Percentiles rank a stretch among this genome's conserved stretches.
These are phyloP conservation scores for Ispidina lecontei DNA, from an alignment of 2,797 vertebrate species.

Conservation along the genomic window DNA sequence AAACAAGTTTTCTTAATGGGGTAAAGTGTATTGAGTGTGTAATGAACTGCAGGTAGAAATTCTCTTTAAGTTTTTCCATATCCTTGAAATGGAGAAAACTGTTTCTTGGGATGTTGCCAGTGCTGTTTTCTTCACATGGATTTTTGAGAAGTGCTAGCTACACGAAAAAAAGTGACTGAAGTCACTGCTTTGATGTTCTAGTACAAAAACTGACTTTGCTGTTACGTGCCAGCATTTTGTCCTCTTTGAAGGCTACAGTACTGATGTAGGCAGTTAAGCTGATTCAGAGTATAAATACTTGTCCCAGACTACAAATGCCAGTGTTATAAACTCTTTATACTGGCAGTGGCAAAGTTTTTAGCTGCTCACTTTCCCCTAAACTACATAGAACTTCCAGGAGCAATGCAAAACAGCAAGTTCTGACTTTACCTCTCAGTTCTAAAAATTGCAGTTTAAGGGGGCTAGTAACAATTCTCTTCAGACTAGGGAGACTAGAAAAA, in stretches of 20 bases:
- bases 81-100: not conserved
- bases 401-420: not conserved
- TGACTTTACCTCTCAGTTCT: not conserved
- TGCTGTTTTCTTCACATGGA: not conserved
- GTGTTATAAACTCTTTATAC: not conserved
- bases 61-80: not conserved
- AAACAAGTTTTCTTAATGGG: not conserved
- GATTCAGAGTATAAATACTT: not conserved
- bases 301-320: not conserved
- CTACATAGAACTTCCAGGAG: not conserved
- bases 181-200: not conserved
- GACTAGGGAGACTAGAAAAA: not conserved
- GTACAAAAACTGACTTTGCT: not conserved
- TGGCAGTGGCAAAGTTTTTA: not conserved
- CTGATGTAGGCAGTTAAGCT: not conserved
- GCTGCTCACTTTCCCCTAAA: not conserved
- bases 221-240: not conserved
- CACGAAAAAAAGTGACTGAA: not conserved
- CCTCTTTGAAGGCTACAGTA: not conserved
- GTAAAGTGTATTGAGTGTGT: not conserved
- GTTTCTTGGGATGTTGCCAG: not conserved
- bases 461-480: not conserved
- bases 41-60: not conserved
- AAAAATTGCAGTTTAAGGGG: not conserved
- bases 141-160: not conserved